Percentiles rank a stretch among this genome's conserved stretches.
phyloP scores from a whole-genome alignment of 2,113 vertebrate genomes.

The Orycteropus afer region DNA sequence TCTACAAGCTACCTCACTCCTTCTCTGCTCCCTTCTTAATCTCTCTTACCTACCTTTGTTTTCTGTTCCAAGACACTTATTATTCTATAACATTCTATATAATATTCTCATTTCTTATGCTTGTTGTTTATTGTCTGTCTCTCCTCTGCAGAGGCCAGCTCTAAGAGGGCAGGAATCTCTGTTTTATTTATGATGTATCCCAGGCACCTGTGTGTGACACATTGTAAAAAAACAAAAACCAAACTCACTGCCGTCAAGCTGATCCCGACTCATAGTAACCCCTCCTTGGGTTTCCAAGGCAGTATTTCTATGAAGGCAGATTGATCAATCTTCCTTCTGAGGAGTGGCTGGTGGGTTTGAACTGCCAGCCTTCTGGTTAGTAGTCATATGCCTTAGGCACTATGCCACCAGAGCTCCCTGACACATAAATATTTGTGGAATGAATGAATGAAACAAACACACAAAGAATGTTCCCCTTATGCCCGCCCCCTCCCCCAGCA shows the following conservation, averaged over 20 bases:
- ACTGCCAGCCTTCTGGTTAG: too few species aligned
- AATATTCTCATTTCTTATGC: neutral
- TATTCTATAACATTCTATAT: neutral
- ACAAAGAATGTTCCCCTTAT: neutral
- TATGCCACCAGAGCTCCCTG: too few species aligned
- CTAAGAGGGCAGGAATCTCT: neutral
- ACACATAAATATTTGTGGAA: neutral
- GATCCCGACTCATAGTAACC: too few species aligned
- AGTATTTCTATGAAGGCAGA: too few species aligned
- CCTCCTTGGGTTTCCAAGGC: too few species aligned
- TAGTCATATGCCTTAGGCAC: too few species aligned
- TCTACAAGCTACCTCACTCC: neutral
- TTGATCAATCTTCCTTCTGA: too few species aligned
- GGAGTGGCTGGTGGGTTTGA: too few species aligned
- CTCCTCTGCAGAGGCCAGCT: neutral
- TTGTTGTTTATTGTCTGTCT: neutral
- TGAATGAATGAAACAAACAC: neutral
- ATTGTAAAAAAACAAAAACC: too few species aligned
- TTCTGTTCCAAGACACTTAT: neutral
- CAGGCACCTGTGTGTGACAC: neutral
- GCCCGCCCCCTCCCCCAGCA: neutral
- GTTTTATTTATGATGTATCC: neutral
- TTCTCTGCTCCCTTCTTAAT: neutral
- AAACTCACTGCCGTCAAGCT: too few species aligned
- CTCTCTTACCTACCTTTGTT: neutral